Conservation (phyloP, 2,113 vertebrate species). For the Syngnathoides biaculeatus region DNA sequence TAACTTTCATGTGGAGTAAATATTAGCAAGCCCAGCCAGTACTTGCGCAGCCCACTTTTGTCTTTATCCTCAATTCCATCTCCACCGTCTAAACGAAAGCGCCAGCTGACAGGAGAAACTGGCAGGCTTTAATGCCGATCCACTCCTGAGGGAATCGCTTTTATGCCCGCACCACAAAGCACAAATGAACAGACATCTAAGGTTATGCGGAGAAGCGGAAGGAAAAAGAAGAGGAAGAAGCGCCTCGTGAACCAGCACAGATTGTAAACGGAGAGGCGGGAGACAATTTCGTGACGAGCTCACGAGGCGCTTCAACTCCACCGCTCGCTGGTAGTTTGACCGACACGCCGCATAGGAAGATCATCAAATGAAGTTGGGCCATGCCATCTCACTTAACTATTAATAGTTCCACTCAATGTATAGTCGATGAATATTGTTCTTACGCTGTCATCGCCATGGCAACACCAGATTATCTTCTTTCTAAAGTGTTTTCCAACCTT, state of each 20-base stretch:
- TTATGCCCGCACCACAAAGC: constrained; percentile 56
- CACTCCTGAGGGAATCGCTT: constrained; percentile 58
- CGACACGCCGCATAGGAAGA: constrained; percentile 16
- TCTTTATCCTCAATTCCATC: constrained; percentile 55
- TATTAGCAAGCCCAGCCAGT: constrained; percentile 29
- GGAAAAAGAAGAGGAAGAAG: constrained; percentile 30
- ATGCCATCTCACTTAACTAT: not conserved
- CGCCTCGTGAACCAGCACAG: constrained; percentile 50
- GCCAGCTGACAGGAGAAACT: constrained; percentile 62
- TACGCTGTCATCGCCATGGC: not conserved
- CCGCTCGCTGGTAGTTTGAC: constrained; percentile 30
- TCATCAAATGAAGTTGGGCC: constrained; percentile 5
- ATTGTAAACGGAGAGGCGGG: constrained; percentile 43
- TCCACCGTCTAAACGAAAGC: constrained; percentile 57
- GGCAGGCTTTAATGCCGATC: constrained; percentile 63
- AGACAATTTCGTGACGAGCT: constrained; percentile 51
- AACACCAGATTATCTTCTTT: not conserved
- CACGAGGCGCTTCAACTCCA: constrained; percentile 51
- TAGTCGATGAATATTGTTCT: not conserved
- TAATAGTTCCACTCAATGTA: not conserved
- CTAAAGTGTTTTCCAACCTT: not conserved
- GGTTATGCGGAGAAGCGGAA: constrained; percentile 16
- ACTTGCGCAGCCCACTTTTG: constrained; percentile 22
- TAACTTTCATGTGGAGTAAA: constrained; percentile 18
- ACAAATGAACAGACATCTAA: constrained; percentile 68